Evolutionary conservation across 1,140 invertebrate genomes (phyloP).

Genomic region (Achroia grisella): DNA sequence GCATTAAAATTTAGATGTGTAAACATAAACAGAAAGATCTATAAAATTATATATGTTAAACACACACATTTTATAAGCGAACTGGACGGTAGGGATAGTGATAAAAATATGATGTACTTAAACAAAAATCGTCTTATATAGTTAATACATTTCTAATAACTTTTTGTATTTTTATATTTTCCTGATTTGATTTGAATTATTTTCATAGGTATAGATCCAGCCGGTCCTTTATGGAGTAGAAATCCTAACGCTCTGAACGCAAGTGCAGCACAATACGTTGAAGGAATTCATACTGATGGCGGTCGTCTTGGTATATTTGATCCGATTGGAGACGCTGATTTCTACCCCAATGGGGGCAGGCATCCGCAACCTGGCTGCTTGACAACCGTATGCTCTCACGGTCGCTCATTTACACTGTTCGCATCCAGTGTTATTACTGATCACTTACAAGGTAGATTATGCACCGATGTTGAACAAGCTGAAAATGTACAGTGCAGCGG

Average conservation of each 20-base stretch:
- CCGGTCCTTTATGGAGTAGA: conserved; percentile 73
- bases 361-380: conserved; percentile 78
- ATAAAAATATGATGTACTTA: too few species aligned
- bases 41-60: too few species aligned
- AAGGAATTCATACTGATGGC: conserved; percentile 77
- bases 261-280: conserved; percentile 74
- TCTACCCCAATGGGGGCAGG: conserved; percentile 75
- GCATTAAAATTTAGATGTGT: too few species aligned
- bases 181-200: too few species aligned
- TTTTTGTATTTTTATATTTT: too few species aligned
- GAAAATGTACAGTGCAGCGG: conserved; percentile 32
- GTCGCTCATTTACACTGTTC: conserved; percentile 71
- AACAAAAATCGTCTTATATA: too few species aligned
- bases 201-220: conserved; percentile 77
- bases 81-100: too few species aligned
- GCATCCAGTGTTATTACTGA: conserved; percentile 69
- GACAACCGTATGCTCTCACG: conserved; percentile 65
- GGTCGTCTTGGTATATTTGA: conserved; percentile 51
- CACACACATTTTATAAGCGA: too few species aligned
- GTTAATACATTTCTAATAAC: too few species aligned
- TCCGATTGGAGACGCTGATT: conserved; percentile 67
- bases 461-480: conserved; percentile 32
- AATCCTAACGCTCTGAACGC: conserved; percentile 33
- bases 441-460: conserved; percentile 59
- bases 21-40: too few species aligned